Conservation (phyloP, 1,140 invertebrate species). For the Colletes gigas region DNA sequence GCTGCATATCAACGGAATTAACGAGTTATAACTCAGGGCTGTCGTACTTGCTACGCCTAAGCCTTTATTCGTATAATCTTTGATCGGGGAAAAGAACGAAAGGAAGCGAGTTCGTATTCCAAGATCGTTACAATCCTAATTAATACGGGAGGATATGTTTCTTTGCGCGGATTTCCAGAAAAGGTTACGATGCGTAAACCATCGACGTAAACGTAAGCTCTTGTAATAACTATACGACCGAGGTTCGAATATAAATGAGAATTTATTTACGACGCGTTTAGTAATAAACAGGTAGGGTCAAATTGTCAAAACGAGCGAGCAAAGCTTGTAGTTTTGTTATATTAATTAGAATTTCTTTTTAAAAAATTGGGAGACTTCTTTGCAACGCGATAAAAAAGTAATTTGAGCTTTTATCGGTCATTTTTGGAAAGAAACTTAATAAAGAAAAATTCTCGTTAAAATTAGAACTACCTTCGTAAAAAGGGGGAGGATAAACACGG, state of each 20-base stretch:
- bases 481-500: not conserved
- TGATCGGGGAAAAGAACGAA: not conserved
- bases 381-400: too few relatives aligned
- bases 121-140: not conserved
- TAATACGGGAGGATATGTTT: not conserved
- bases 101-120: not conserved
- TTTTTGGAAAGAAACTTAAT: not conserved
- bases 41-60: not conserved
- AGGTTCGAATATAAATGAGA: too few relatives aligned
- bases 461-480: not conserved
- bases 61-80: too few relatives aligned
- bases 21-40: not conserved
- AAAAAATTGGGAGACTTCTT: too few relatives aligned
- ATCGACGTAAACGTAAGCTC: not conserved
- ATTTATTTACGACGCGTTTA: too few relatives aligned
- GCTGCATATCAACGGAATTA: constrained; percentile 48
- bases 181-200: not conserved
- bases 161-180: not conserved
- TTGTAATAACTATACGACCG: not conserved
- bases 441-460: too few relatives aligned
- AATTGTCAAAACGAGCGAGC: too few relatives aligned
- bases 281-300: too few relatives aligned
- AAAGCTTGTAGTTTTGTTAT: too few relatives aligned
- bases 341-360: too few relatives aligned
- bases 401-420: too few relatives aligned